phyloP scores from a whole-genome alignment of 2,113 vertebrate species.

The Menidia beryllina region DNA sequence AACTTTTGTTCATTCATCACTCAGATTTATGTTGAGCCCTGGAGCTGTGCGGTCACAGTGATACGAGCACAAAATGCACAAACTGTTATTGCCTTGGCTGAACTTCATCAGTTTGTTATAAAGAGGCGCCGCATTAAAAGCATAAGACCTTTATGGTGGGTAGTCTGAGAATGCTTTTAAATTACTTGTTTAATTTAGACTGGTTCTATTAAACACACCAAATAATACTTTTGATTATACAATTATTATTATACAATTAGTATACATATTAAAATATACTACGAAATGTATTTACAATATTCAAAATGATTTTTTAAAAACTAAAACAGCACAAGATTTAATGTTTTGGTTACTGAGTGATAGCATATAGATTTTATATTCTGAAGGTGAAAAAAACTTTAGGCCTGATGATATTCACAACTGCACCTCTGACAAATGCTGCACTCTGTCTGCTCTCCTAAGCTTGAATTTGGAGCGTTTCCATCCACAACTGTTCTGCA shows the following conservation, averaged over 20 bases:
- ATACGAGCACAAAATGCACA: constrained; percentile 26
- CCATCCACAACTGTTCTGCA: not conserved
- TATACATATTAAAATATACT: too few relatives aligned
- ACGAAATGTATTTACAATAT: too few relatives aligned
- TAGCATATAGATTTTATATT: not conserved
- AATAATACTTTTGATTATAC: too few relatives aligned
- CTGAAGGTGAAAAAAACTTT: not conserved
- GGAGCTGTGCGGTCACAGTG: constrained; percentile 14
- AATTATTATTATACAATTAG: too few relatives aligned
- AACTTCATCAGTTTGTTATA: constrained; percentile 16
- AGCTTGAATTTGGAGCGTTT: not conserved
- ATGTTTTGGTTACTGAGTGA: not conserved
- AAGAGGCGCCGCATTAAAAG: constrained; percentile 16
- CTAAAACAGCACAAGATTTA: not conserved
- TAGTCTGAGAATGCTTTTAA: not conserved
- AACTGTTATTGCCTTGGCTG: constrained; percentile 13
- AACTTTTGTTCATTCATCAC: constrained; percentile 45
- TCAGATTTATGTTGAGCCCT: constrained; percentile 43
- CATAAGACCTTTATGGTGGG: not conserved
- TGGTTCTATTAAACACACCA: not conserved
- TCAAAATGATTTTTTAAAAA: too few relatives aligned
- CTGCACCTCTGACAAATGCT: not conserved
- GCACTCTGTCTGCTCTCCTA: not conserved
- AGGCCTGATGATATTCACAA: not conserved
- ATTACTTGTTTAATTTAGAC: not conserved